A percentile compares a stretch with the other conserved stretches of the same genome.
Conservation (phyloP, 2,888 invertebrate species). For the Sminthurides aquaticus region DNA sequence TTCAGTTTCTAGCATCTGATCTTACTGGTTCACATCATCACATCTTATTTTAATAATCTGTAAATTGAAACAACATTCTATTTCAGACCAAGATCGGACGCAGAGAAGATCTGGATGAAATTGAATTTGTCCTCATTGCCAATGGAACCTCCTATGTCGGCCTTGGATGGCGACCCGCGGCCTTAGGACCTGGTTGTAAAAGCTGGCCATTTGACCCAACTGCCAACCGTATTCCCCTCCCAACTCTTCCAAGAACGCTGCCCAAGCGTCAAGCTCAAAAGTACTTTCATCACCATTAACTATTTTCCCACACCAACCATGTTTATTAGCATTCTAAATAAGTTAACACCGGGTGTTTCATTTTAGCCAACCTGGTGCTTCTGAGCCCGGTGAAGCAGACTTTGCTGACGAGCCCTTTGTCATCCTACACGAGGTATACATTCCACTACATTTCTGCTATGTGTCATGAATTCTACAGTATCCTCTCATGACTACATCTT, state of each 20-base stretch:
- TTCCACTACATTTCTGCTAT: not conserved
- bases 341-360: not conserved
- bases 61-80: too few relatives aligned
- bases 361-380: not conserved
- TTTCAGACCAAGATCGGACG: slow-evolving; percentile 15
- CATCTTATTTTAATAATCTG: not conserved
- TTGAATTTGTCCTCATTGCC: slow-evolving; percentile 64
- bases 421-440: slow-evolving; percentile 18
- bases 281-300: not conserved
- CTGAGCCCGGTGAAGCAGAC: slow-evolving; percentile 3
- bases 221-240: slow-evolving; percentile 5
- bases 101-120: slow-evolving; percentile 28
- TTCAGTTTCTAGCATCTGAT: not conserved
- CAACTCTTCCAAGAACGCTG: not conserved
- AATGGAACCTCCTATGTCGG: slow-evolving; percentile 81
- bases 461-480: too few relatives aligned
- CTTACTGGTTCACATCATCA: slow-evolving; percentile 1
- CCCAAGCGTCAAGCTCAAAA: slow-evolving; percentile 9
- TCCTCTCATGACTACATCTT: too few relatives aligned
- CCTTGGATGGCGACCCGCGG: slow-evolving; percentile 79
- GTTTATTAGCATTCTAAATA: not conserved
- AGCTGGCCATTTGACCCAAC: slow-evolving; percentile 18
- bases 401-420: slow-evolving; percentile 17
- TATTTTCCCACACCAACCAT: too few relatives aligned
- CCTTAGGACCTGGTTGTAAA: slow-evolving; percentile 11